Evolutionary conservation across 2,113 vertebrate genomes (phyloP), one percentile per base, ranked within the genome.

Genomic region (Pseudolaguvia tuberculata): DNA sequence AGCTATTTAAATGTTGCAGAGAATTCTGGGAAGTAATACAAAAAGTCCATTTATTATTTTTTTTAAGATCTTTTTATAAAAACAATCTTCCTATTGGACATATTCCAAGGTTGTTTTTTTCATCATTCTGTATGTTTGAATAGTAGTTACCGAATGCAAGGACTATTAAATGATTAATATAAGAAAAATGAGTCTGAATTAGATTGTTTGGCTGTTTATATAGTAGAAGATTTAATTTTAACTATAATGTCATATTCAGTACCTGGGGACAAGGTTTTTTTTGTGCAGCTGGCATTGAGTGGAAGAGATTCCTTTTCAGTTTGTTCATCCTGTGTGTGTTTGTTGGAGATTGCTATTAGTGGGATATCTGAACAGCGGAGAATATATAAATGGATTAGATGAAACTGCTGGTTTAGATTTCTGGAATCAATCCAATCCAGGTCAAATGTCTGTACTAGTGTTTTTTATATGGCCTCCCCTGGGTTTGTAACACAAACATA

Each of bases 21-120:
- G 21, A 47, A 59, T 75, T 17, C 51, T 45, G 61, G n/a, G 35
- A 23, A 55, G 57, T 67, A 25, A 55, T 11, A 25, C 50, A 75
- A 67, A 35, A 18, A 20, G 10, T 35, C 25, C 20, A 11, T 66
- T 48, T 14, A 39, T 14, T 76, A 29, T 50, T 27, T 25, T 47
- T 11, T 58, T 23, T 52, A 68, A 25, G 27, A 55, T 11, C 39
- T 68, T 52, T 74, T 50, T 25, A 55, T 25, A 27, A 45, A 29
- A 39, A 20, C 55, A 45, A 25, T 62, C 35, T 66, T 74, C 45
- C 14, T 10, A 15, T n/a, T 48, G 53, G 63, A 31, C 15, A 7
- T 59, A 25, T 25, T 58, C 53, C 73, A 75, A 29, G 55, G 20
- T 48, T 57, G 31, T 51, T 5, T 45, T 61, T 53, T 18, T 42